Conservation (phyloP, 2,888 invertebrate species). For the Megamerina dolium region DNA sequence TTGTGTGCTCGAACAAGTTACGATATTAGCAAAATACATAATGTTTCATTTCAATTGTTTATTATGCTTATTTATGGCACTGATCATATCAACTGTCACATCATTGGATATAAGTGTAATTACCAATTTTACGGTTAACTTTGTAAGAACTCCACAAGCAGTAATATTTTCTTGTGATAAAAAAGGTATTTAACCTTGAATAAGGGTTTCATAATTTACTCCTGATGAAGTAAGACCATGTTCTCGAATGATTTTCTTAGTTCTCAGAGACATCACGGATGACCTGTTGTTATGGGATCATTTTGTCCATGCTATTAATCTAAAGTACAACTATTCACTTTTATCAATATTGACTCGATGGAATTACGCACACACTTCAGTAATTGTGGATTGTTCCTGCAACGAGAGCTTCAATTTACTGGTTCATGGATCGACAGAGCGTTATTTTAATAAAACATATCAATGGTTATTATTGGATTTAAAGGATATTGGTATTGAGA, state of each 20-base stretch:
- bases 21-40: no score
- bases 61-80: no score
- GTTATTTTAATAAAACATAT: constrained; percentile 43
- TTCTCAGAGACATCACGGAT: no score
- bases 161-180: constrained; percentile 31
- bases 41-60: no score
- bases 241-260: no score
- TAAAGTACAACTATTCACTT: constrained; percentile 22
- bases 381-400: constrained; percentile 35
- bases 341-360: constrained; percentile 21
- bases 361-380: constrained; percentile 28
- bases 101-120: constrained; percentile 19
- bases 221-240: no score
- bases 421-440: constrained; percentile 8
- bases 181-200: constrained; percentile 22
- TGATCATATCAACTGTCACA: no score
- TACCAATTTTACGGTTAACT: constrained; percentile 24
- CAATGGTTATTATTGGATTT: constrained; percentile 40
- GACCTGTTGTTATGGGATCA: constrained; percentile 26
- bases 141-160: constrained; percentile 27
- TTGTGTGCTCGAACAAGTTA: no score
- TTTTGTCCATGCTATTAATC: constrained; percentile 21
- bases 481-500: constrained; percentile 17
- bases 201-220: no score
- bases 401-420: constrained; percentile 20